Percentiles rank a stretch among this genome's conserved stretches.
Evolutionary conservation across 2,888 invertebrate genomes (phyloP).

Genomic region (Campoplex capitator): DNA sequence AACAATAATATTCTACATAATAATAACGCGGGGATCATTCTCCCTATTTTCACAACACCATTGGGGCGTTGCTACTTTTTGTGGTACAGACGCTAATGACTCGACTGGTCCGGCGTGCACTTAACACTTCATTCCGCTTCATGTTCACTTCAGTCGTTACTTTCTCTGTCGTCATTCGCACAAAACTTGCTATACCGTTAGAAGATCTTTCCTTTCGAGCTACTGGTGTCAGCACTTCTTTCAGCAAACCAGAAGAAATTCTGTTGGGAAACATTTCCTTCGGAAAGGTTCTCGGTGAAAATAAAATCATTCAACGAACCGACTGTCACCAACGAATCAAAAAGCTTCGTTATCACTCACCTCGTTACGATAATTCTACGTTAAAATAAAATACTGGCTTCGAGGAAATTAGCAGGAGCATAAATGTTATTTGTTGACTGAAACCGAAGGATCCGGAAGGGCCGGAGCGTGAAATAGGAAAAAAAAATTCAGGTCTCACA

Average conservation of each 20-base stretch:
- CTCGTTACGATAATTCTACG: background rate
- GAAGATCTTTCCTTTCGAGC: background rate
- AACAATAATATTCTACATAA: constrained; percentile 22
- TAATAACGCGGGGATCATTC: constrained; percentile 62
- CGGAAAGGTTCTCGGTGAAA: background rate
- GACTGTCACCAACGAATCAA: background rate
- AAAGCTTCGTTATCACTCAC: background rate
- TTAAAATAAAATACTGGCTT: no score
- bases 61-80: constrained; percentile 68
- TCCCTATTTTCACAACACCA: constrained; percentile 67
- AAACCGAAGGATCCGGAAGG: background rate
- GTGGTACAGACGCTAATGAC: constrained; percentile 72
- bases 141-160: background rate
- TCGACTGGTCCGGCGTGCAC: constrained; percentile 45
- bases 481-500: constrained; percentile 2
- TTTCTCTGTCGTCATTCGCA: background rate
- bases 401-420: background rate
- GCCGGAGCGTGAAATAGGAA: background rate
- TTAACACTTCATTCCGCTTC: background rate
- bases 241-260: background rate
- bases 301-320: background rate
- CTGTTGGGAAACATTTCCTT: background rate
- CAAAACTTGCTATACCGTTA: background rate
- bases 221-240: background rate
- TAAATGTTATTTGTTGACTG: background rate